These are phyloP conservation scores for Asbolus verrucosus DNA, from an alignment of 1,140 invertebrate species.

Conservation along the genomic window DNA sequence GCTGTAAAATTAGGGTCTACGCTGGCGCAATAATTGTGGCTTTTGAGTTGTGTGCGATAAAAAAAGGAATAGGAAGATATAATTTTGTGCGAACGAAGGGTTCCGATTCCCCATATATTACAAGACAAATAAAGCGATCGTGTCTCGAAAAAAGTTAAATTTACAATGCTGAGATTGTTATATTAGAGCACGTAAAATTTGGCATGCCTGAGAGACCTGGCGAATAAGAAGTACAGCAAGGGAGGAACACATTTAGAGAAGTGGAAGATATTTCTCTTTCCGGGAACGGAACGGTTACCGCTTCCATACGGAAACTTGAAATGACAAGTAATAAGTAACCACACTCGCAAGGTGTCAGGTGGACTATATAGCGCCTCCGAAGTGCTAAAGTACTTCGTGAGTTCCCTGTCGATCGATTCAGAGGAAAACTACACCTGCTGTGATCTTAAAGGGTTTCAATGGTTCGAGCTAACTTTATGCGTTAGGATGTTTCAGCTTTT, in stretches of 20 bases:
- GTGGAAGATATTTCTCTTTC: constrained; percentile 45
- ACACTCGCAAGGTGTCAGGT: constrained; percentile 47
- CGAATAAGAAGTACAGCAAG: constrained; percentile 26
- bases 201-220: constrained; percentile 35
- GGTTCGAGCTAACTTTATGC: too few species aligned
- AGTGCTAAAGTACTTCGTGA: constrained; percentile 45
- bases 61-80: constrained; percentile 2
- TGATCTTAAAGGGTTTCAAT: constrained; percentile 36
- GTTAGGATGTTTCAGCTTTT: constrained; percentile 15
- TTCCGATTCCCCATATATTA: constrained; percentile 27
- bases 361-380: constrained; percentile 46
- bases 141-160: constrained; percentile 40
- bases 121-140: constrained; percentile 37
- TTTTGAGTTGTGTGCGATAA: constrained; percentile 2
- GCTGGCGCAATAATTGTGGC: background rate
- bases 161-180: constrained; percentile 42
- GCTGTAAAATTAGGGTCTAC: background rate
- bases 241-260: constrained; percentile 38
- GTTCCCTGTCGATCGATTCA: constrained; percentile 40
- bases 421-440: constrained; percentile 48
- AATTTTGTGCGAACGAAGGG: constrained; percentile 24
- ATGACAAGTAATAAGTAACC: constrained; percentile 49
- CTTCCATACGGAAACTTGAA: constrained; percentile 46
- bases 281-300: constrained; percentile 41
- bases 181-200: constrained; percentile 44